These are phyloP conservation scores for Elegia similella DNA, from an alignment of 2,888 invertebrate species.

Conservation along the genomic window DNA sequence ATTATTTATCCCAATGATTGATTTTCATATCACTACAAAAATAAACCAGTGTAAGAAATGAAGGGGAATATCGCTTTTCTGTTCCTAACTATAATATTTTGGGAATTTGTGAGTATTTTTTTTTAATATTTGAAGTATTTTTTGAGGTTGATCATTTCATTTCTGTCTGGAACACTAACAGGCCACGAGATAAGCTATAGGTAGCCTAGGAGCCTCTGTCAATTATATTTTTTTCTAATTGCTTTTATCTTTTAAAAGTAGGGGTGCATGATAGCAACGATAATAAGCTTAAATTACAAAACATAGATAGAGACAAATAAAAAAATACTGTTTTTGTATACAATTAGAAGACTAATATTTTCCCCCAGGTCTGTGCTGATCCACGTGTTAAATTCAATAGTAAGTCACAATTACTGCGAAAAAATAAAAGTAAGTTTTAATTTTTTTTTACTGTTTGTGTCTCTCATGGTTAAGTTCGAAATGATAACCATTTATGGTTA, in stretches of 20 bases:
- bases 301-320: background rate
- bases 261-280: no score
- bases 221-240: no score
- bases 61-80: constrained; percentile 21
- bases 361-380: background rate
- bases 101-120: constrained; percentile 22
- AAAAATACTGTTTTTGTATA: background rate
- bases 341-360: background rate
- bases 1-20: constrained; percentile 39
- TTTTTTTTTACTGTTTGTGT: background rate
- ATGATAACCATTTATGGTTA: no score
- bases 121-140: background rate
- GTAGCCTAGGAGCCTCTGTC: no score
- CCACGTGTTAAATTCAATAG: background rate
- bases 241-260: no score
- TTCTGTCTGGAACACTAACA: no score
- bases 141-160: no score
- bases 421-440: background rate
- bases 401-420: background rate
- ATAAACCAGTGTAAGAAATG: constrained; percentile 31
- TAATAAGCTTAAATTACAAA: no score
- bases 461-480: no score
- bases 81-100: constrained; percentile 25
- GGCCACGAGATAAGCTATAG: no score
- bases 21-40: constrained; percentile 17